Conservation (phyloP, 1,140 invertebrate species). For the Mycetomoellerius zeteki region DNA sequence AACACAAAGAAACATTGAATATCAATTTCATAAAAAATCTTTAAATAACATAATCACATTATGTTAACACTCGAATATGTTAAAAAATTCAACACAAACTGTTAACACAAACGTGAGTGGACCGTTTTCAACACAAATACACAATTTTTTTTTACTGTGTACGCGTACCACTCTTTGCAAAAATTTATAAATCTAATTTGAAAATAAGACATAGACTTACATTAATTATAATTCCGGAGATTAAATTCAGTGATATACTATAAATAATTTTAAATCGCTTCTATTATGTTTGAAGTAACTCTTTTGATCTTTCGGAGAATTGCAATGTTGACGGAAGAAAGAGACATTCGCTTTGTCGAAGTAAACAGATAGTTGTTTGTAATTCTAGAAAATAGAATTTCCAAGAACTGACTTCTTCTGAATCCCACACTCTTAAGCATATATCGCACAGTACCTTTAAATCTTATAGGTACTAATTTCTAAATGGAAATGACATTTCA, state of each 20-base stretch:
- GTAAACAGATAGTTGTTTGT: too few relatives aligned
- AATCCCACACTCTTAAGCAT: neutral
- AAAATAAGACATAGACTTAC: neutral
- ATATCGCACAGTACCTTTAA: too few relatives aligned
- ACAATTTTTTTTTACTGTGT: too few relatives aligned
- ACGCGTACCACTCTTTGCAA: neutral
- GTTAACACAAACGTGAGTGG: too few relatives aligned
- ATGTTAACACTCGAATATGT: too few relatives aligned
- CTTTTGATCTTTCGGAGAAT: neutral
- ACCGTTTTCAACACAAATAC: too few relatives aligned
- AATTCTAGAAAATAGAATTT: slow-evolving; percentile 1
- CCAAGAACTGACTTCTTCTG: neutral
- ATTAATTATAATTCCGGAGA: neutral
- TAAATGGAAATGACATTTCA: too few relatives aligned
- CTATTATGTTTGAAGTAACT: neutral
- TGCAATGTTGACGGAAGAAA: neutral
- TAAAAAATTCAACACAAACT: too few relatives aligned
- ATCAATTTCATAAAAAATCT: too few relatives aligned
- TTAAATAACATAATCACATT: too few relatives aligned
- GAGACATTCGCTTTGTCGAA: neutral
- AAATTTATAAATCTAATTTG: slow-evolving; percentile 10
- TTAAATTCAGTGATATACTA: neutral
- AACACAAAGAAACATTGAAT: too few relatives aligned
- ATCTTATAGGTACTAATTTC: too few relatives aligned
- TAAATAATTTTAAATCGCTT: neutral